phyloP scores from a whole-genome alignment of 2,113 vertebrate genomes.

The Podarcis raffonei region DNA sequence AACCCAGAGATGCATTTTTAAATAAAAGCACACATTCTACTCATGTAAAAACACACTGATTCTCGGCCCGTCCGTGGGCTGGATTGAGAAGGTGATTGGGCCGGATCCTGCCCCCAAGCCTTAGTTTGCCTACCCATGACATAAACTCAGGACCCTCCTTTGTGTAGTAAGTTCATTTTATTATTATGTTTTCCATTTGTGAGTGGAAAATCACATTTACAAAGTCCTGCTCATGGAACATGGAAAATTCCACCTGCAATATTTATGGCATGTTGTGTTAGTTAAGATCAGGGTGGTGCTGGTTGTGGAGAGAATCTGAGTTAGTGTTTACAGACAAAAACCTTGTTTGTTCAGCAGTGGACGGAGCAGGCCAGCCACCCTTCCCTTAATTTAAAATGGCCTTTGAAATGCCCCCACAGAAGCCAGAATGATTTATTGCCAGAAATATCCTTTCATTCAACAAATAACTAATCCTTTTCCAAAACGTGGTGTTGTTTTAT shows the following conservation, averaged over 20 bases:
- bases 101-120: too few species aligned
- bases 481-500: conserved; percentile 40
- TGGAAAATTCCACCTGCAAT: conserved; percentile 58
- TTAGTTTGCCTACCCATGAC: too few species aligned
- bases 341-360: conserved; percentile 61
- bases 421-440: conserved; percentile 56
- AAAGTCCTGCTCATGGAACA: conserved; percentile 34
- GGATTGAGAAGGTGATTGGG: too few species aligned
- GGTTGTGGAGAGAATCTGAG: conserved; percentile 26
- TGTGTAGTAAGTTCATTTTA: conserved; percentile 36
- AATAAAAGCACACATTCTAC: too few species aligned
- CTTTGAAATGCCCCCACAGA: neutral
- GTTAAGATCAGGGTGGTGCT: neutral
- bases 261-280: conserved; percentile 28
- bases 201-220: conserved; percentile 55
- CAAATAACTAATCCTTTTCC: conserved; percentile 52
- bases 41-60: too few species aligned
- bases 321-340: conserved; percentile 51
- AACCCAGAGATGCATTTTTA: too few species aligned
- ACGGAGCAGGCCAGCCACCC: conserved; percentile 31
- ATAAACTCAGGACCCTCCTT: neutral
- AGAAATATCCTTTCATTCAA: conserved; percentile 44
- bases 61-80: too few species aligned
- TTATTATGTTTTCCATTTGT: conserved; percentile 48
- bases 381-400: conserved; percentile 54